Evolutionary conservation across 2,888 invertebrate species (phyloP), one percentile per base, ranked within the genome.

Genomic region (Laothoe populi): DNA sequence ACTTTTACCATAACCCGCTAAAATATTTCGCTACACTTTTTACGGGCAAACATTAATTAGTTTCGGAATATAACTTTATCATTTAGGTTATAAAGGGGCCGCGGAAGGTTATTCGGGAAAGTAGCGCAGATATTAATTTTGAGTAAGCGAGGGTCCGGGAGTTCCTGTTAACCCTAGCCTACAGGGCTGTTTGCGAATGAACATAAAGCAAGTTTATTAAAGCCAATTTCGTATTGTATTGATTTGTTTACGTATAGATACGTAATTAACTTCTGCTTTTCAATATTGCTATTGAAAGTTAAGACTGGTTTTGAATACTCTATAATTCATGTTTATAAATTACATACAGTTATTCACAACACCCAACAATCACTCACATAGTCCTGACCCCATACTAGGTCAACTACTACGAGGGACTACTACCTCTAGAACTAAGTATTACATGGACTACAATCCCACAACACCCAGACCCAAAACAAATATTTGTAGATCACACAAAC

Each of bases 61-160:
- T 49, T 61, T 60, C 59, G 57, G 64, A 66, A 62, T 62, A 61
- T 48, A 59, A 66, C 61, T 70, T 70, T 63, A 68, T 71, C 63
- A 60, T 57, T 63, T 53, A 26, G 48, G 58, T 60, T 60, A 62
- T 64, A 65, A 65, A 63, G 53, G 59, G 46, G 46, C 31, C 48
- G 46, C 13, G 57, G 61, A 63, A 67, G 65, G 67, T 59, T 64
- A 62, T 60, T 60, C 63, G 60, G 64, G 65, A 67, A 69, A 70
- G 69, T 64, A 67, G 69, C 65, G 68, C 67, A 73, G 70, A 73
- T 76, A 74, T 77, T 78, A 74, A 81, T 81, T 75, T 69, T 66
- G 65, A 74, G 71, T 71, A 74, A 77, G 78, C 72, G 69, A 75
- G 72, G 70, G 70, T 66, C 58, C 13, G 38, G 58, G 62, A 61